Percentiles rank a stretch among this genome's conserved stretches.
Conservation (phyloP, 1,140 invertebrate species). For the Aphelenchoides fujianensis region DNA sequence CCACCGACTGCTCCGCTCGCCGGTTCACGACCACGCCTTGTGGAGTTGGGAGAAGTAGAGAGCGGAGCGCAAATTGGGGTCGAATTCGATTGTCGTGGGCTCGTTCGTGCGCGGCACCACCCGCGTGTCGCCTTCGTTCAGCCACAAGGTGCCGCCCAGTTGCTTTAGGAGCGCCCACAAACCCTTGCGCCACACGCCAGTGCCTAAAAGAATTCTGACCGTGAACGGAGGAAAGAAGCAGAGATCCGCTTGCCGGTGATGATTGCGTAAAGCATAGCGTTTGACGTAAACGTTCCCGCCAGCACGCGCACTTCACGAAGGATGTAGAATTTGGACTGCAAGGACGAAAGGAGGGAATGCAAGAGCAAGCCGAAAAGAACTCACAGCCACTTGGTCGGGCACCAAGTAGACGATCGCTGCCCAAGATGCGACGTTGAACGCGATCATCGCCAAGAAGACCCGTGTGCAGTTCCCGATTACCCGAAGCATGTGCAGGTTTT, state of each 20-base stretch:
- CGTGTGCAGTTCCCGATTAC: neutral
- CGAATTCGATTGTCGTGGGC: neutral
- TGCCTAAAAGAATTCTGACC: neutral
- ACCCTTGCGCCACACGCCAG: neutral
- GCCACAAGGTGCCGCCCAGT: neutral
- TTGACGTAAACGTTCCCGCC: neutral
- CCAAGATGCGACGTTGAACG: neutral
- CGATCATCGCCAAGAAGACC: neutral
- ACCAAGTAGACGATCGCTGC: neutral
- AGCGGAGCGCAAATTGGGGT: neutral
- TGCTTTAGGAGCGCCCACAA: neutral
- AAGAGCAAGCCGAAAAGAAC: neutral
- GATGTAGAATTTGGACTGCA: neutral
- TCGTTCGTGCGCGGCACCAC: no score
- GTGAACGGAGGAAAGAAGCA: neutral
- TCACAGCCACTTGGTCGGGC: neutral
- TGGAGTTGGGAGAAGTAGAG: neutral
- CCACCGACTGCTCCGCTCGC: no score
- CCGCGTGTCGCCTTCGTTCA: neutral
- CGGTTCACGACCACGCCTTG: neutral
- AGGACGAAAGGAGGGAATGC: no score
- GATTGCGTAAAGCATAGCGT: constrained; percentile 1
- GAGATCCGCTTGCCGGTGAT: neutral
- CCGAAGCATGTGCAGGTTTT: neutral
- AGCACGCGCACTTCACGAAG: neutral